Evolutionary conservation across 2,113 vertebrate species (phyloP).

Genomic region (Nanger granti): DNA sequence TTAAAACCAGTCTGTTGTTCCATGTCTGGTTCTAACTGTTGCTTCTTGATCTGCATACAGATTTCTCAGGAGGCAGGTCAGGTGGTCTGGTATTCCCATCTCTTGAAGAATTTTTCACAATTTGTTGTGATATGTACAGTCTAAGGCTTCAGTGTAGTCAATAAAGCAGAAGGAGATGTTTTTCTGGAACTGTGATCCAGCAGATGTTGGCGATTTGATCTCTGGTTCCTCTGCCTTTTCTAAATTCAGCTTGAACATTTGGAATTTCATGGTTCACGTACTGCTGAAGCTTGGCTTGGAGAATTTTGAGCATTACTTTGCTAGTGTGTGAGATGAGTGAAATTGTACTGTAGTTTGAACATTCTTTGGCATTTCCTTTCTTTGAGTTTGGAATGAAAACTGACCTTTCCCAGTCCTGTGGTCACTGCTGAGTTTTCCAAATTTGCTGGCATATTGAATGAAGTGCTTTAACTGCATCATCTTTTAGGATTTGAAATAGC

Average conservation of each 20-base stretch:
- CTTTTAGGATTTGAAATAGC: not conserved
- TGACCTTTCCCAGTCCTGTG: not conserved
- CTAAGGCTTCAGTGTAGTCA: not conserved
- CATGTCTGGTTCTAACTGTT: no score
- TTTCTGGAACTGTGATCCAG: not conserved
- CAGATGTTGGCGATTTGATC: not conserved
- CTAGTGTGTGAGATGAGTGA: not conserved
- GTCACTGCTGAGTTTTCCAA: not conserved
- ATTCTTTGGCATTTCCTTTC: not conserved
- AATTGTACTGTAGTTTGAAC: not conserved
- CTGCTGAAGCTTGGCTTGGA: not conserved
- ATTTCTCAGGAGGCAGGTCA: not conserved
- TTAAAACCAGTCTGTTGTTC: no score
- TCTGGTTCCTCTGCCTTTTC: not conserved
- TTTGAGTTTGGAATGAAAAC: not conserved
- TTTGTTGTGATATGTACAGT: not conserved
- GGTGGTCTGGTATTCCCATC: not conserved
- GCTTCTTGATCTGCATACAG: not conserved
- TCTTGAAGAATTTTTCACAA: not conserved
- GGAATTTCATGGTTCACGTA: not conserved
- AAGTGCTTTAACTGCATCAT: not conserved
- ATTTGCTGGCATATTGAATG: not conserved
- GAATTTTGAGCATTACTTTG: not conserved
- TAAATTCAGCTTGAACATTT: not conserved
- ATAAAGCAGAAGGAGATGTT: not conserved